phyloP scores from a whole-genome alignment of 2,888 invertebrate species.

The Dryococelus australis region DNA sequence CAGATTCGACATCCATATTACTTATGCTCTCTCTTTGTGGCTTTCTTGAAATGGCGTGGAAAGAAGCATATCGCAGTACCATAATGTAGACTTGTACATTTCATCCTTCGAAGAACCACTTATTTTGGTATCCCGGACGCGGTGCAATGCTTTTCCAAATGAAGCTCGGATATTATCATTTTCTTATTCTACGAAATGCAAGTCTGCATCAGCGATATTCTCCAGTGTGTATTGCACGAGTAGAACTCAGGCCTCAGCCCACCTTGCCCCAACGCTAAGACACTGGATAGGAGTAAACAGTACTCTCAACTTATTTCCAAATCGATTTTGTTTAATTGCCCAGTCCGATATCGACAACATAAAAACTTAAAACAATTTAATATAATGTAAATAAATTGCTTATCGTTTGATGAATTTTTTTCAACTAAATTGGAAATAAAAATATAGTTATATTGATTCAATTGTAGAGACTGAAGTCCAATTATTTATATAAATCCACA shows the following conservation, averaged over 20 bases:
- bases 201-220: conserved; percentile 13
- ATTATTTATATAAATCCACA: too few species aligned
- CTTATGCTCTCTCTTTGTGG: not conserved
- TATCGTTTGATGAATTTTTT: too few species aligned
- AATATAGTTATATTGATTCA: too few species aligned
- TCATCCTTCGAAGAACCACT: conserved; percentile 48
- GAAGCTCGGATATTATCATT: conserved; percentile 39
- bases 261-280: too few species aligned
- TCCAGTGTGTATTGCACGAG: conserved; percentile 11
- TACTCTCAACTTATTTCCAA: too few species aligned
- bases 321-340: too few species aligned
- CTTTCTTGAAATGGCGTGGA: conserved; percentile 44
- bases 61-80: conserved; percentile 49
- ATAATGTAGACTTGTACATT: conserved; percentile 49
- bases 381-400: too few species aligned
- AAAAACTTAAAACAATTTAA: too few species aligned
- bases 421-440: too few species aligned
- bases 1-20: conserved; percentile 20
- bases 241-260: conserved; percentile 11
- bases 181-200: conserved; percentile 32
- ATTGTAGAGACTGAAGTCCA: too few species aligned
- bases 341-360: too few species aligned
- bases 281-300: too few species aligned
- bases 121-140: conserved; percentile 46
- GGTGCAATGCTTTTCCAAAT: conserved; percentile 30